Conservation (phyloP, 1,140 invertebrate genomes). For the Drosophila pseudoobscura region DNA sequence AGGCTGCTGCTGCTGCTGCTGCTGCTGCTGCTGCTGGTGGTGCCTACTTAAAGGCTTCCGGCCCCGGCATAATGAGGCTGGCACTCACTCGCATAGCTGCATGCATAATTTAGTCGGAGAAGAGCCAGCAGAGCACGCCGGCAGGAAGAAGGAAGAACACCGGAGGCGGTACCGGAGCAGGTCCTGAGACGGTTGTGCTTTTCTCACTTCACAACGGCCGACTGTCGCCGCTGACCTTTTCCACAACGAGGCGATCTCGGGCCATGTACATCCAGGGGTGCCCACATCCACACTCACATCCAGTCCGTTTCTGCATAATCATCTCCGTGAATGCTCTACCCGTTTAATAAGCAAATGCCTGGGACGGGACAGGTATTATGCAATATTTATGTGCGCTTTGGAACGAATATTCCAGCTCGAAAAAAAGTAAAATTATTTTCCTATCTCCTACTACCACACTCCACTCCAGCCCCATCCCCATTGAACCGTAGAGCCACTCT, state of each 20-base stretch:
- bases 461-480: too few relatives aligned
- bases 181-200: slow-evolving; percentile 35
- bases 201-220: slow-evolving; percentile 23
- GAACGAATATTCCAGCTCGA: slow-evolving; percentile 46
- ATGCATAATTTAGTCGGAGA: slow-evolving; percentile 73
- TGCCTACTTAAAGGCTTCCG: slow-evolving; percentile 76
- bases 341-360: slow-evolving; percentile 47
- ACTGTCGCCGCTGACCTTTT: slow-evolving; percentile 33
- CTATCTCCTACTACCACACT: too few relatives aligned
- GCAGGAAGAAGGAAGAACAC: slow-evolving; percentile 1
- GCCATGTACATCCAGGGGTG: not conserved
- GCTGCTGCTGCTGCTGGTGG: slow-evolving; percentile 15
- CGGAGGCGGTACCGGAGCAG: not conserved
- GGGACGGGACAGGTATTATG: slow-evolving; percentile 21
- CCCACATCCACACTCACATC: not conserved
- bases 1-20: too few relatives aligned
- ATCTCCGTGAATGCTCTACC: slow-evolving; percentile 16
- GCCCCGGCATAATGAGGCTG: slow-evolving; percentile 75
- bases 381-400: slow-evolving; percentile 46
- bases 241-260: slow-evolving; percentile 4
- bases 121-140: slow-evolving; percentile 10
- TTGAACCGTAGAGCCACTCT: too few relatives aligned
- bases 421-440: slow-evolving; percentile 22
- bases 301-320: slow-evolving; percentile 40
- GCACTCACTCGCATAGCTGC: slow-evolving; percentile 71